phyloP scores from a whole-genome alignment of 92 coral and sea anemone species.

The Porites lobata region DNA sequence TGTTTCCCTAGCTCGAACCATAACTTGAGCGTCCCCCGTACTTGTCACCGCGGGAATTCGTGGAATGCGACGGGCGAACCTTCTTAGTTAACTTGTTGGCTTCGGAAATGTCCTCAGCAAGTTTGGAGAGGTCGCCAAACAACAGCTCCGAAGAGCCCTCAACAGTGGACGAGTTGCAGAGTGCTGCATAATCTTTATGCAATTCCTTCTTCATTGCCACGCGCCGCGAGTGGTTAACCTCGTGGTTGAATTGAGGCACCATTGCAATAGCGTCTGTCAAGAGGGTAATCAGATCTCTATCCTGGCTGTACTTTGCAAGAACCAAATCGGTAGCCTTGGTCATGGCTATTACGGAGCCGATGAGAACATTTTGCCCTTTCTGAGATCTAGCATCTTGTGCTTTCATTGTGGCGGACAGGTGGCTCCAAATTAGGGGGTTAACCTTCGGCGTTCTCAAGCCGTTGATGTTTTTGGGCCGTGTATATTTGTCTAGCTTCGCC shows the following conservation, averaged over 20 bases:
- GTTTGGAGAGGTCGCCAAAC: slow-evolving; percentile 32
- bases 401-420: slow-evolving; percentile 33
- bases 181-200: slow-evolving; percentile 30
- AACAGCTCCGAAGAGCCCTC: neutral
- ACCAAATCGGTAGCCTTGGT: slow-evolving; percentile 37
- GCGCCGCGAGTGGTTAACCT: slow-evolving; percentile 29
- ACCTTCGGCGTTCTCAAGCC: slow-evolving; percentile 37
- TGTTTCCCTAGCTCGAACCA: too few species aligned
- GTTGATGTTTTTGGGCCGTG: slow-evolving; percentile 30
- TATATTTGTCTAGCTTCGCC: neutral
- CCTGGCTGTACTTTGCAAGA: slow-evolving; percentile 21
- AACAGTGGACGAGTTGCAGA: neutral
- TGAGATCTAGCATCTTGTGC: slow-evolving; percentile 38
- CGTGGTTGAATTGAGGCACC: slow-evolving; percentile 28
- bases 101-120: slow-evolving; percentile 18
- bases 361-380: slow-evolving; percentile 25
- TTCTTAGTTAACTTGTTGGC: too few species aligned
- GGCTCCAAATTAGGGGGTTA: slow-evolving; percentile 41
- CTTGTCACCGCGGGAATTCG: too few species aligned
- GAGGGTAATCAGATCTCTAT: slow-evolving; percentile 20
- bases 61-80: too few species aligned
- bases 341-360: slow-evolving; percentile 39
- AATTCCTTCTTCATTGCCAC: slow-evolving; percentile 44
- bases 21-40: too few species aligned
- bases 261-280: too few species aligned